Conservation (phyloP, 2,888 invertebrate species). For the Colostygia pectinataria region DNA sequence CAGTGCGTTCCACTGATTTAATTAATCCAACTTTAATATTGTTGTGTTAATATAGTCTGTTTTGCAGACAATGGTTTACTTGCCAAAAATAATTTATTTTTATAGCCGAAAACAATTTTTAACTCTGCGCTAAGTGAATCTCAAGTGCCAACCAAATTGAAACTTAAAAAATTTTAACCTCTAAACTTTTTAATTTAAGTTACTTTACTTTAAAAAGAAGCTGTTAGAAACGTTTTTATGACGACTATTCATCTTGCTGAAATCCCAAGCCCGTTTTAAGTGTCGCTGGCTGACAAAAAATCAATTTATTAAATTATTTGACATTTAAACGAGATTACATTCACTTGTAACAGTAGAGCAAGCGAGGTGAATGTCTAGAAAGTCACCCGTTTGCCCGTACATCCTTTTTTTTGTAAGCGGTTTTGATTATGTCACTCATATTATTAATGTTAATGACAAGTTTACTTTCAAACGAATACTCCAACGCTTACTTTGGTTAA, state of each 20-base stretch:
- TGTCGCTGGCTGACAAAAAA: conserved; percentile 3
- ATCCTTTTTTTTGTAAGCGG: conserved; percentile 8
- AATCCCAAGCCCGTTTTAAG: conserved; percentile 2
- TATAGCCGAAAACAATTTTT: neutral
- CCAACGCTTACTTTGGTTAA: neutral
- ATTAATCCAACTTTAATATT: too few species aligned
- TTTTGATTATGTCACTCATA: conserved; percentile 6
- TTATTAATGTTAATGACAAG: neutral
- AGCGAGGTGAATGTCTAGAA: conserved; percentile 19
- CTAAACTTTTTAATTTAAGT: conserved; percentile 2
- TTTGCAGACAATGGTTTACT: too few species aligned
- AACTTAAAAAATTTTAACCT: neutral
- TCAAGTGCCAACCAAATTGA: conserved; percentile 1
- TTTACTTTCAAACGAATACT: conserved; percentile 5
- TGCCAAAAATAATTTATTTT: neutral
- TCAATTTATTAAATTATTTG: conserved; percentile 15
- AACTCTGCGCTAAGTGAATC: conserved; percentile 2
- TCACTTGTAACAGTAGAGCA: conserved; percentile 10
- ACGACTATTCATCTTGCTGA: neutral
- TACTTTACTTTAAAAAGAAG: neutral
- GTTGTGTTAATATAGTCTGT: too few species aligned
- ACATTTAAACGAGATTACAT: conserved; percentile 16
- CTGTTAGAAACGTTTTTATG: neutral
- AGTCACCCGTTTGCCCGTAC: conserved; percentile 9
- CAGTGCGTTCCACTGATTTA: too few species aligned